Evolutionary conservation across 2,888 invertebrate genomes (phyloP), one percentile per base, ranked within the genome.

Genomic region (Cheiracanthium punctorium): DNA sequence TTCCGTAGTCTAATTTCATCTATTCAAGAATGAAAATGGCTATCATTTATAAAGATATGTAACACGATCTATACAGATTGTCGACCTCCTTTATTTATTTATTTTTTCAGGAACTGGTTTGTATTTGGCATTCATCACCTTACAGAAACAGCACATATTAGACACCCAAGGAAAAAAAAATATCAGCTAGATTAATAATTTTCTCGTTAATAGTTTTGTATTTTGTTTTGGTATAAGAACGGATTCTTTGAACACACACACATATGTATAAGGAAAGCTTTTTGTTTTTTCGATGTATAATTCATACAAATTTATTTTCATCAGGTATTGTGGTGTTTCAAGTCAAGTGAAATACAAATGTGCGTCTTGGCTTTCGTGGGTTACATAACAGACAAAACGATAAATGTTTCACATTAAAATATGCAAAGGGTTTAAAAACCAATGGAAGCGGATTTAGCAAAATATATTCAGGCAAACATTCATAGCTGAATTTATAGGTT

Each of bases 261-360:
- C 32, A 67, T 17, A 67, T 32, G 24, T 24, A 67, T 58, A 58
- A 43, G 20, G 28, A 41, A 33, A 12, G 43, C 0, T 52, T 30
- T 79, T 79, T 71, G 79, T 71, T 79, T 52, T 30, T 79, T 79
- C 79, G 79, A 79, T 79, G 70, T 77, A 71, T 70, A 70, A 79
- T 67, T 76, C 65, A 43, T 76, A 67, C 33, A 76, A 76, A 76
- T 65, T 65, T 65, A n/a, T 41, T 30, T 48, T 28, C 20, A 41
- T 76, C 67, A 67, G 76, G 43, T 65, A 67, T 76, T 76, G n/a
- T 58, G 7, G 2, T 14, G 7, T 14, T 17, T 48, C 4, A 24
- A 64, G 64, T 67, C 64, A 43, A 37, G 76, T 67, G 37, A 48
- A 70, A 48, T 58, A 71, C n/a, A 33, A 58, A 79, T 79, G 79